Conservation (phyloP, 2,797 vertebrate species). For the Microctenopoma lineatum region DNA sequence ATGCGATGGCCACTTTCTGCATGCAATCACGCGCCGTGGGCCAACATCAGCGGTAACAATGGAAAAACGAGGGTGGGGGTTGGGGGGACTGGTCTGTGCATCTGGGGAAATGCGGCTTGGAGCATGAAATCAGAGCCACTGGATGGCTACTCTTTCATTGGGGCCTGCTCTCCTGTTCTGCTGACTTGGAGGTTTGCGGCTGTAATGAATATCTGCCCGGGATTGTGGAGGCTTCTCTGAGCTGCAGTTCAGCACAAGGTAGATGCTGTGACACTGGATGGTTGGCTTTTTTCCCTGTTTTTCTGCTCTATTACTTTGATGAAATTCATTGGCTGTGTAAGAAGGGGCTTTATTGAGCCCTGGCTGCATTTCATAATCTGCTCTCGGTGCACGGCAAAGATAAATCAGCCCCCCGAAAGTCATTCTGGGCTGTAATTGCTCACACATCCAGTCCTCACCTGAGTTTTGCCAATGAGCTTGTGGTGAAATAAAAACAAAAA, state of each 20-base stretch:
- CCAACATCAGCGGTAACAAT: slow-evolving; percentile 43
- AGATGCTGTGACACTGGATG: slow-evolving; percentile 51
- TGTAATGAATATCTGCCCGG: slow-evolving; percentile 70
- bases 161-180: slow-evolving; percentile 59
- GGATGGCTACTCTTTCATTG: slow-evolving; percentile 52
- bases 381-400: slow-evolving; percentile 42
- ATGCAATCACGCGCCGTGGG: slow-evolving; percentile 45
- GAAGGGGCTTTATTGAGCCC: slow-evolving; percentile 38
- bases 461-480: slow-evolving; percentile 4
- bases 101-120: slow-evolving; percentile 47
- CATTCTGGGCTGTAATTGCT: slow-evolving; percentile 48
- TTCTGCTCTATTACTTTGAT: slow-evolving; percentile 30
- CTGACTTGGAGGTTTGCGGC: slow-evolving; percentile 72
- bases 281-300: slow-evolving; percentile 18
- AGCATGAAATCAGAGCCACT: slow-evolving; percentile 67
- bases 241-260: slow-evolving; percentile 39
- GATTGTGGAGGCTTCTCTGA: slow-evolving; percentile 55
- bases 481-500: slow-evolving; percentile 31
- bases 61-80: slow-evolving; percentile 55
- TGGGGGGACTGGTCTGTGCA: slow-evolving; percentile 36
- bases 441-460: slow-evolving; percentile 29
- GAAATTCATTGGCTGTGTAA: slow-evolving; percentile 68
- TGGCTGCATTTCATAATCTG: slow-evolving; percentile 47
- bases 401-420: slow-evolving; percentile 56
- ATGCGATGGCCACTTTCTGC: slow-evolving; percentile 44